Conservation (phyloP, 2,797 vertebrate genomes). For the Synanceia verrucosa region DNA sequence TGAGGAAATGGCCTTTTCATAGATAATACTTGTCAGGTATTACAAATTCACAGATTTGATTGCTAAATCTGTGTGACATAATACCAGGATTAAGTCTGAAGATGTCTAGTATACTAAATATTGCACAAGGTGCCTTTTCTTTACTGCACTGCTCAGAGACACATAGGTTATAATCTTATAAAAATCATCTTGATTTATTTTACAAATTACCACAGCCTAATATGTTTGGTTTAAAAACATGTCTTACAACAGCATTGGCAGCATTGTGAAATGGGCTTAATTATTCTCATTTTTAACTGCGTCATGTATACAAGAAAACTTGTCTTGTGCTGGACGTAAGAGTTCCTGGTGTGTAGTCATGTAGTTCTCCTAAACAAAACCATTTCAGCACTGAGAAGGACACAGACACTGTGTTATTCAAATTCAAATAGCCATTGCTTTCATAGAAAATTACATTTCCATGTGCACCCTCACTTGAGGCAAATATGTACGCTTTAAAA, state of each 20-base stretch:
- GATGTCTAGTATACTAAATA: constrained; percentile 7
- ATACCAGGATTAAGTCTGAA: constrained; percentile 1
- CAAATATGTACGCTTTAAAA: constrained; percentile 36
- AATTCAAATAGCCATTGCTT: constrained; percentile 8
- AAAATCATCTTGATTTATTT: constrained; percentile 32
- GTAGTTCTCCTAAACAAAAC: background rate
- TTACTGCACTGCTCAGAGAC: constrained; percentile 21
- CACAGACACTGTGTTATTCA: constrained; percentile 1
- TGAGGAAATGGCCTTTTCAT: background rate
- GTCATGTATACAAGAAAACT: background rate
- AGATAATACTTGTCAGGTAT: constrained; percentile 28
- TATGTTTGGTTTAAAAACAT: background rate
- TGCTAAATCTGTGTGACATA: constrained; percentile 10
- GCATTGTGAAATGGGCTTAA: background rate
- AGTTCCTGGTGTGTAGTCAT: background rate
- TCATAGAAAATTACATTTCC: constrained; percentile 29
- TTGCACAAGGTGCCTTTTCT: constrained; percentile 22
- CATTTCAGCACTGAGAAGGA: constrained; percentile 1
- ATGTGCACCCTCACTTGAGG: constrained; percentile 41
- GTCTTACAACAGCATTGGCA: background rate
- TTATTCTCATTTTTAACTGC: too few species aligned
- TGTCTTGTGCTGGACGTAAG: background rate
- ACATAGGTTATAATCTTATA: constrained; percentile 42
- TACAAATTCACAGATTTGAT: constrained; percentile 35
- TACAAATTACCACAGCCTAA: constrained; percentile 6